Evolutionary conservation across 2,797 vertebrate genomes (phyloP), one percentile per base, ranked within the genome.

Genomic region (Phoebastria nigripes): DNA sequence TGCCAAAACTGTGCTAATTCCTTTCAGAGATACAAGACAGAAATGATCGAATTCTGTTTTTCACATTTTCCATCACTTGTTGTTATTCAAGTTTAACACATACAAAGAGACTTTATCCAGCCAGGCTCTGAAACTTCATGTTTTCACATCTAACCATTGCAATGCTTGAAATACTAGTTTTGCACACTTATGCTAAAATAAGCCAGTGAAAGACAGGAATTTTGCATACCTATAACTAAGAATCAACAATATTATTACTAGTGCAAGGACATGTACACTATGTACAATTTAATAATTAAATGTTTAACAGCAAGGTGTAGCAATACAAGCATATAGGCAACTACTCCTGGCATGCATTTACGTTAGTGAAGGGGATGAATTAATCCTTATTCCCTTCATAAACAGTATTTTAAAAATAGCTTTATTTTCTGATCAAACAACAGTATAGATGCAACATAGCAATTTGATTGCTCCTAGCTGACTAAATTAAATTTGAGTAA

Each of bases 211-310:
- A 56, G 24, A 33, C 42, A 58, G 7, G 25, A 74, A 83, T 70
- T 73, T 9, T 41, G 24, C 39, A 58, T 3, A 29, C 1, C 13
- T 25, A 1, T 22, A 85, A 39, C 6, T 70, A 19, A 80, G 16
- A 87, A 18, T 12, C 12, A 81, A 11, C 7, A 67, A 13, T 15
- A 44, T 51, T 37, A 49, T 17, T 10, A 35, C 4, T 6, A 31
- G 3, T 3, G 11, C 22, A 77, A 55, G 15, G 47, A 71, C 6
- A 73, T 0, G 1, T 9, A 51, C 6, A 15, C 8, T 17, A 17
- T 0, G 0, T 2, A 37, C 4, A 65, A 76, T 15, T 63, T n/a
- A 47, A 33, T 31, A 55, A 74, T 9, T 0, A 67, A 35, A 7
- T 1, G 1, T 29, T 81, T 66, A 37, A 26, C 22, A 8, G 9